Percentiles rank a stretch among this genome's conserved stretches.
phyloP scores from a whole-genome alignment of 2,113 vertebrate species.

The Isurus oxyrinchus region DNA sequence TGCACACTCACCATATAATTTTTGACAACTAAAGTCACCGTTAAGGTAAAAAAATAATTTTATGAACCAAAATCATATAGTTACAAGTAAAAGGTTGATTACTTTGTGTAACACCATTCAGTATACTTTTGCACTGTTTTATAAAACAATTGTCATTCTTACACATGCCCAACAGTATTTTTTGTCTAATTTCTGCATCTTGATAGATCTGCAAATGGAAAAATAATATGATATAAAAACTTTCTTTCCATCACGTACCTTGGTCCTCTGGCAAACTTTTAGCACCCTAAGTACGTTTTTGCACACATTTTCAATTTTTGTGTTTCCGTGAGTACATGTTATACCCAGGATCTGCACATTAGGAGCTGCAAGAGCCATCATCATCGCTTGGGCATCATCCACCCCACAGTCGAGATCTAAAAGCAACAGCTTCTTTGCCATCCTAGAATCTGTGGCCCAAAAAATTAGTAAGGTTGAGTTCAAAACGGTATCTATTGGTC shows the following conservation, averaged over 20 bases:
- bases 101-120: not conserved
- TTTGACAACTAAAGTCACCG: not conserved
- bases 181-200: not conserved
- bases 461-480: not conserved
- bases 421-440: slow-evolving; percentile 58
- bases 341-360: too few relatives aligned
- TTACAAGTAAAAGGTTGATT: not conserved
- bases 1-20: not conserved
- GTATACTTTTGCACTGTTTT: not conserved
- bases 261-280: slow-evolving; percentile 49
- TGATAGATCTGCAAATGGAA: not conserved
- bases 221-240: not conserved
- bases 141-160: not conserved
- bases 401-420: slow-evolving; percentile 66
- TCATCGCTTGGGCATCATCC: too few relatives aligned
- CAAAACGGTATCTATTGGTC: not conserved
- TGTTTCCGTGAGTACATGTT: too few relatives aligned
- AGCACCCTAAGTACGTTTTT: slow-evolving; percentile 61
- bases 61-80: not conserved
- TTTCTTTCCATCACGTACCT: slow-evolving; percentile 45
- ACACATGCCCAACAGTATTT: not conserved
- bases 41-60: not conserved
- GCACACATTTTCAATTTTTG: slow-evolving; percentile 45
- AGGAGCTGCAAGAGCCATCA: too few relatives aligned
- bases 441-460: slow-evolving; percentile 37